Evolutionary conservation across 2,113 vertebrate species (phyloP), one percentile per base, ranked within the genome.

Genomic region (Gymnorhina tibicen): DNA sequence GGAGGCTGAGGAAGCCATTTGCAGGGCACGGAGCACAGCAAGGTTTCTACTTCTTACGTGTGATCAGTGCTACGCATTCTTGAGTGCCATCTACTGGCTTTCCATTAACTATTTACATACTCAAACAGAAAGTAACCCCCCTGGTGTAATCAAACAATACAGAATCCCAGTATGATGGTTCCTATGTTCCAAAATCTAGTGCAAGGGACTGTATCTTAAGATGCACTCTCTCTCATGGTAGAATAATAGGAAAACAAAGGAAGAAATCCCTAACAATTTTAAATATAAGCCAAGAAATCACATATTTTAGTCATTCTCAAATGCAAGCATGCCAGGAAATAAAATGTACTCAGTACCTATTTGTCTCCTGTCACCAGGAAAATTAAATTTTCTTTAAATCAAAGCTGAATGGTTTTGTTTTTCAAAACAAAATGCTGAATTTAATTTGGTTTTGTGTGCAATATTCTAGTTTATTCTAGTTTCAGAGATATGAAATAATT

Each of bases 21-120:
- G 52, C 80, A 92, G 83, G 85, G 20, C 33, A 50, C 18, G 18
- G 82, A 87, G 20, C 33, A 50, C 21, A 14, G 10, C 19, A 44
- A 91, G 33, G 20, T 69, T 73, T 30, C 41, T 59, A 1, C 46
- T 63, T 75, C 39, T 33, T 44, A 37, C 39, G 20, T 13, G 20
- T 20, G 37, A 82, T 62, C 44, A 52, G 37, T 37, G 84, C 62
- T 69, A 4, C 1, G 4, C 46, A 87, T 94, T 96, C 89, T 89
- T 72, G 89, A 89, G 95, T 97, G 95, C 91, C 95, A 94, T 62
- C 93, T 94, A 68, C 91, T 85, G 96, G 89, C 41, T 87, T 85
- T 92, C 58, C 68, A 82, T 95, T 94, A 95, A 92, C 69, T 67
- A 60, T 81, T 88, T 87, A 33, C 37, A 27, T 58, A 30, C 56